Evolutionary conservation across 2,888 invertebrate genomes (phyloP).

Genomic region (Macrostomum cliftonense): DNA sequence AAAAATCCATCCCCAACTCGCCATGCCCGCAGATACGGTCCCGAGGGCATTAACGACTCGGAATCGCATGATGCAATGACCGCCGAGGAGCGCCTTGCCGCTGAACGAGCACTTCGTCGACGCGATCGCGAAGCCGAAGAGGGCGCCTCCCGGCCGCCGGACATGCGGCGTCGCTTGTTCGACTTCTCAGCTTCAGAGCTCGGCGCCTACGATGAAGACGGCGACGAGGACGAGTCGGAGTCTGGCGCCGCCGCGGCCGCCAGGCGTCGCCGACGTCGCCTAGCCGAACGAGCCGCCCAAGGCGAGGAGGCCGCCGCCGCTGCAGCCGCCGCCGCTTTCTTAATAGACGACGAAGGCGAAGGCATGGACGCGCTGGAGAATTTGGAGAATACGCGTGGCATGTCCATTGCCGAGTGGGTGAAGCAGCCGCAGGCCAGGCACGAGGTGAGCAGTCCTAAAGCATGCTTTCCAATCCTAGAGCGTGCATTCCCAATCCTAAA

Average conservation of each 20-base stretch:
- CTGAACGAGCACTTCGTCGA: slow-evolving; percentile 68
- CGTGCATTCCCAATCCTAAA: too few species aligned
- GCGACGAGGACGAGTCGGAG: slow-evolving; percentile 50
- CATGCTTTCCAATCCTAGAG: too few species aligned
- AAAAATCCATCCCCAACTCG: too few species aligned
- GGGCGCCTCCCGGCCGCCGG: slow-evolving; percentile 35
- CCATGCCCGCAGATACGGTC: neutral
- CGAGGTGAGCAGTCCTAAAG: slow-evolving; percentile 45
- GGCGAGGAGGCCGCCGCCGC: slow-evolving; percentile 46
- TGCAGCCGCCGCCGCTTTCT: neutral
- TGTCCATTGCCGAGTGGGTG: slow-evolving; percentile 85
- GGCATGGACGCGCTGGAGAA: slow-evolving; percentile 86
- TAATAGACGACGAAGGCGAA: neutral
- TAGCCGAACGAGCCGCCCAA: slow-evolving; percentile 69
- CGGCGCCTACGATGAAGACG: slow-evolving; percentile 44
- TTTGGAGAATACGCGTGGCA: slow-evolving; percentile 86
- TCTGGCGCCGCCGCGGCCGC: slow-evolving; percentile 10
- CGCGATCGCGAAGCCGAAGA: slow-evolving; percentile 51
- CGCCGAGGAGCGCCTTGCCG: slow-evolving; percentile 61
- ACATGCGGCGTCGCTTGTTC: too few species aligned
- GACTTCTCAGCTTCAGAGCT: too few species aligned
- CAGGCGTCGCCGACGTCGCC: slow-evolving; percentile 47
- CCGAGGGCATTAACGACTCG: neutral
- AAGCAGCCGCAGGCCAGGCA: slow-evolving; percentile 79
- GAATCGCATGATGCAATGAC: slow-evolving; percentile 44